phyloP scores from a whole-genome alignment of 2,113 vertebrate genomes.

The Xiphorhynchus elegans region DNA sequence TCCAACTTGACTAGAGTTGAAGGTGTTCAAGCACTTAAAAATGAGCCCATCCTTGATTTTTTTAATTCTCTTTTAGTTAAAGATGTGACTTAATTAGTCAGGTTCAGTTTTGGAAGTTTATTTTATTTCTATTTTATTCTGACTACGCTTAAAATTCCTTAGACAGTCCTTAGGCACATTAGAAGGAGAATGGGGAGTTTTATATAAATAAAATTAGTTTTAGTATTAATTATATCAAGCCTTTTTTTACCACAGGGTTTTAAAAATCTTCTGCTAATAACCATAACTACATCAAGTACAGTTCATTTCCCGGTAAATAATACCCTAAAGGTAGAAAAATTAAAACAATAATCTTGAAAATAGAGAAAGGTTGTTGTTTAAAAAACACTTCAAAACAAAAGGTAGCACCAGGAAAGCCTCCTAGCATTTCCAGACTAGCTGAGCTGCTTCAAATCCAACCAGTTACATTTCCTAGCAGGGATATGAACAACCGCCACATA shows the following conservation, averaged over 20 bases:
- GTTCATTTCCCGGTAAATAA: neutral
- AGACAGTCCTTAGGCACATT: neutral
- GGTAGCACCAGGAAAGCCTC: neutral
- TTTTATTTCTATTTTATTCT: neutral
- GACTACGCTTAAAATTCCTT: neutral
- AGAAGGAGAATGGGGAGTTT: neutral
- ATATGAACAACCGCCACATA: neutral
- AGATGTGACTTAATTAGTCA: neutral
- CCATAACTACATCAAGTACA: neutral
- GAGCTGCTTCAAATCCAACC: neutral
- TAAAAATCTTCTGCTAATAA: neutral
- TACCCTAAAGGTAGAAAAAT: neutral
- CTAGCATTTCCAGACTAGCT: neutral
- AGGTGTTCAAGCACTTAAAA: neutral
- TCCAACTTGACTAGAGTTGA: neutral
- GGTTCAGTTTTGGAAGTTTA: neutral
- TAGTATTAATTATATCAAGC: neutral
- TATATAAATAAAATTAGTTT: neutral
- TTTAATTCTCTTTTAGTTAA: neutral
- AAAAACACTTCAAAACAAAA: neutral
- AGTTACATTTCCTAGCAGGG: neutral
- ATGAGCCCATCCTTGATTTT: neutral
- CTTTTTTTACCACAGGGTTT: neutral
- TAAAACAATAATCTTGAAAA: neutral
- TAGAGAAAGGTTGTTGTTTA: neutral